Evolutionary conservation across 2,797 vertebrate species (phyloP).

Genomic region (Poecilia picta): DNA sequence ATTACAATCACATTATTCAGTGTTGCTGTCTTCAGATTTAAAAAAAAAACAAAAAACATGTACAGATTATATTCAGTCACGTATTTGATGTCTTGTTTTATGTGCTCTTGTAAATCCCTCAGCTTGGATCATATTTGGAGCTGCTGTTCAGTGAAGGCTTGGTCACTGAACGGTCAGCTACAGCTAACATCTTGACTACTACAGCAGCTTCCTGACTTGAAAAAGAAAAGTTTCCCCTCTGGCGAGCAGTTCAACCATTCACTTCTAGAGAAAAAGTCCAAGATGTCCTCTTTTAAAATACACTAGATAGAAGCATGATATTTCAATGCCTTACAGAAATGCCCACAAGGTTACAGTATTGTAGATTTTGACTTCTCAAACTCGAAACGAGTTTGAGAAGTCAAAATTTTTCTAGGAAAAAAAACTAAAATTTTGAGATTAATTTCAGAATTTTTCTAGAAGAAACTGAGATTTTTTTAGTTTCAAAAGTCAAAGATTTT

Average conservation of each 20-base stretch:
- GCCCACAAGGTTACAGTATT: background rate
- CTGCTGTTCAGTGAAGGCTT: constrained; percentile 49
- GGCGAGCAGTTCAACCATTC: constrained; percentile 5
- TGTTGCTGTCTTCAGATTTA: constrained; percentile 63
- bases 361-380: too few species aligned
- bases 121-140: constrained; percentile 43
- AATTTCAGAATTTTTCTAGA: too few species aligned
- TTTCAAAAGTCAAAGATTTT: too few species aligned
- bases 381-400: too few species aligned
- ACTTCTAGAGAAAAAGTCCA: background rate
- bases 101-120: constrained; percentile 43
- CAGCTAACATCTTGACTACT: constrained; percentile 72
- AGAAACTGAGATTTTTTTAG: too few species aligned
- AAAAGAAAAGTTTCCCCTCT: constrained; percentile 28
- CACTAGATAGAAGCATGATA: background rate
- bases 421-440: too few species aligned
- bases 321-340: background rate
- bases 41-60: constrained; percentile 30
- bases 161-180: constrained; percentile 42
- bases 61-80: constrained; percentile 76
- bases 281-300: background rate
- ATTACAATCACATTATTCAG: constrained; percentile 69
- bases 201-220: constrained; percentile 70
- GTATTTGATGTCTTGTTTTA: constrained; percentile 62
- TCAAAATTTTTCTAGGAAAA: too few species aligned